phyloP scores from a whole-genome alignment of 1,140 invertebrate species.

The Drosophila parabipectinata region DNA sequence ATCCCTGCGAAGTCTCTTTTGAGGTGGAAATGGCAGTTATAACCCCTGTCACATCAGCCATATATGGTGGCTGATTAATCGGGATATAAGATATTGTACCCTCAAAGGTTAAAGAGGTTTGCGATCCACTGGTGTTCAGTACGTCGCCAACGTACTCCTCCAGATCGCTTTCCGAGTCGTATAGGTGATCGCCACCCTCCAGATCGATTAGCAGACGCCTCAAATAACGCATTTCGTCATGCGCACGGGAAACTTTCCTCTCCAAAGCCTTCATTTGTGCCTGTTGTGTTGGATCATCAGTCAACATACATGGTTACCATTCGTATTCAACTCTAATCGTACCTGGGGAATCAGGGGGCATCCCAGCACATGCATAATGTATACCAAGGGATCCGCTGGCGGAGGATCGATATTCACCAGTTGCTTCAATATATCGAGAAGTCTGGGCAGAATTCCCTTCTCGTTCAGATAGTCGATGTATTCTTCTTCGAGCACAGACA shows the following conservation, averaged over 20 bases:
- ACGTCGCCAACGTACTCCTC: constrained; percentile 53
- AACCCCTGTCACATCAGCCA: neutral
- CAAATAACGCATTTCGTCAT: constrained; percentile 63
- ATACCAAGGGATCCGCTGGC: constrained; percentile 54
- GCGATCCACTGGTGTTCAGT: neutral
- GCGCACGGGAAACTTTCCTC: constrained; percentile 56
- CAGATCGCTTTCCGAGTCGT: constrained; percentile 59
- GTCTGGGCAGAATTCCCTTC: constrained; percentile 37
- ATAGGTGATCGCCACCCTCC: constrained; percentile 44
- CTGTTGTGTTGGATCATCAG: neutral
- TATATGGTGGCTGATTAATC: neutral
- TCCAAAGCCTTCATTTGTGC: constrained; percentile 67
- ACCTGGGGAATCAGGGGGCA: constrained; percentile 66
- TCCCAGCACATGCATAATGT: constrained; percentile 43
- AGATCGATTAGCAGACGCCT: constrained; percentile 52
- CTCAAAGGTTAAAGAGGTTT: neutral
- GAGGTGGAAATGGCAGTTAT: neutral
- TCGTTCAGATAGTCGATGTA: constrained; percentile 45
- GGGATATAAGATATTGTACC: neutral
- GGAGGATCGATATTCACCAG: constrained; percentile 37
- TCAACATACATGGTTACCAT: neutral
- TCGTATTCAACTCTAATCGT: neutral
- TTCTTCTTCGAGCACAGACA: constrained; percentile 48
- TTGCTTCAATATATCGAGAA: constrained; percentile 53
- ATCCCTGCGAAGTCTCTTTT: neutral